A percentile compares a stretch with the other conserved stretches of the same genome.
Conservation (phyloP, 2,797 vertebrate genomes). For the Sebastes paucispinis region DNA sequence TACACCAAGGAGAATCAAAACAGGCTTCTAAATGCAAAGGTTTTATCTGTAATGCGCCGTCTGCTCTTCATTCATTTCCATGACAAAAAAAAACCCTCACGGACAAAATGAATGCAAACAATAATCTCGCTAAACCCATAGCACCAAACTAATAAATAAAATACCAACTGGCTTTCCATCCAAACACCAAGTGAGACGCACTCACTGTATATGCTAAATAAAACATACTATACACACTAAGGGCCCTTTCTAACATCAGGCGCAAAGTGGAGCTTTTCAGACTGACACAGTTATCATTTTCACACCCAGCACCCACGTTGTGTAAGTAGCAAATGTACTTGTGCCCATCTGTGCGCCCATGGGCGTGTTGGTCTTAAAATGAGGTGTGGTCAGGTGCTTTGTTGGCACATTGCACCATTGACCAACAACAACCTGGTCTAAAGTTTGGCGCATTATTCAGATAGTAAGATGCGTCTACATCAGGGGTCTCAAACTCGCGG, state of each 20-base stretch:
- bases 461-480: too few species aligned
- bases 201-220: neutral
- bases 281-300: fast-evolving
- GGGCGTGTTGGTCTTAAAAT: too few species aligned
- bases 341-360: too few species aligned
- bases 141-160: neutral
- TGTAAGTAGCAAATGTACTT: too few species aligned
- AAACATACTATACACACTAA: neutral
- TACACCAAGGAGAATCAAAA: neutral
- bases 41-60: neutral
- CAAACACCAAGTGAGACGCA: neutral
- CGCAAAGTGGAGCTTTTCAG: too few species aligned
- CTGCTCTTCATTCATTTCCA: neutral
- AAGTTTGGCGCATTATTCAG: too few species aligned
- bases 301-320: too few species aligned
- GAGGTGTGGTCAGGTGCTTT: too few species aligned
- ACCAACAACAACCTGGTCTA: too few species aligned
- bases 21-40: constrained; percentile 18
- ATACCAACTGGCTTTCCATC: neutral
- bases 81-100: neutral
- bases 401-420: too few species aligned
- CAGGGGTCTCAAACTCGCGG: too few species aligned
- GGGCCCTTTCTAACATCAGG: too few species aligned
- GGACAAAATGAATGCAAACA: neutral
- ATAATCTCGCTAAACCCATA: neutral